Conservation (phyloP, 2,797 vertebrate species). For the Pangasius macronema region DNA sequence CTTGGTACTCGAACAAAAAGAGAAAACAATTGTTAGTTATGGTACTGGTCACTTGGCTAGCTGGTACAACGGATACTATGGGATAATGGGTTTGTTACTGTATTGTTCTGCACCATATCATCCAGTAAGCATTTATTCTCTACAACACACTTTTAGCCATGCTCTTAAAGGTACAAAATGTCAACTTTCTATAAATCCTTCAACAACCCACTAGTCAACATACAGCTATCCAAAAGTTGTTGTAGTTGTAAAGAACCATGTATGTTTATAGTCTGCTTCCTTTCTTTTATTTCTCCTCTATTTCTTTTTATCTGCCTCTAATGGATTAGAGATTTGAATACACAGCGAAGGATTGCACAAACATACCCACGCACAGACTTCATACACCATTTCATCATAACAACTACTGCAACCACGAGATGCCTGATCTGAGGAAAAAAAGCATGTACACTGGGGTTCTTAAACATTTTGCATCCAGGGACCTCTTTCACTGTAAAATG, state of each 20-base stretch:
- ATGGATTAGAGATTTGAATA: slow-evolving; percentile 31
- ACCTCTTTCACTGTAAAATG: background rate
- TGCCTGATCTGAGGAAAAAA: slow-evolving; percentile 21
- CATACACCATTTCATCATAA: slow-evolving; percentile 39
- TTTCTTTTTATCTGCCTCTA: slow-evolving; percentile 20
- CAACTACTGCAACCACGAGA: slow-evolving; percentile 29
- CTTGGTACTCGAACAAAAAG: background rate
- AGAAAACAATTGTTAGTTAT: background rate
- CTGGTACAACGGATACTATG: background rate
- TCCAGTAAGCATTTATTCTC: background rate
- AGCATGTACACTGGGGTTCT: background rate
- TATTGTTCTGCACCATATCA: background rate
- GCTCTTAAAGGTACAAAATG: slow-evolving; percentile 3
- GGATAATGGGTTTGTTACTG: background rate
- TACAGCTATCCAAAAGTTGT: background rate
- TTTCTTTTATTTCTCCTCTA: background rate
- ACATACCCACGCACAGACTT: slow-evolving; percentile 24
- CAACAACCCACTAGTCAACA: slow-evolving; percentile 9
- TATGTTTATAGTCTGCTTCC: slow-evolving; percentile 12
- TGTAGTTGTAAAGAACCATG: slow-evolving; percentile 14
- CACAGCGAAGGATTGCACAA: slow-evolving; percentile 11
- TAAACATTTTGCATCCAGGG: background rate
- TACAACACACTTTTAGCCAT: background rate
- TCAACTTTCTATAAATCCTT: background rate
- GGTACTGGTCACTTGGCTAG: background rate